Evolutionary conservation across 1,140 invertebrate genomes (phyloP), one percentile per base, ranked within the genome.

Genomic region (Trichogramma pretiosum): DNA sequence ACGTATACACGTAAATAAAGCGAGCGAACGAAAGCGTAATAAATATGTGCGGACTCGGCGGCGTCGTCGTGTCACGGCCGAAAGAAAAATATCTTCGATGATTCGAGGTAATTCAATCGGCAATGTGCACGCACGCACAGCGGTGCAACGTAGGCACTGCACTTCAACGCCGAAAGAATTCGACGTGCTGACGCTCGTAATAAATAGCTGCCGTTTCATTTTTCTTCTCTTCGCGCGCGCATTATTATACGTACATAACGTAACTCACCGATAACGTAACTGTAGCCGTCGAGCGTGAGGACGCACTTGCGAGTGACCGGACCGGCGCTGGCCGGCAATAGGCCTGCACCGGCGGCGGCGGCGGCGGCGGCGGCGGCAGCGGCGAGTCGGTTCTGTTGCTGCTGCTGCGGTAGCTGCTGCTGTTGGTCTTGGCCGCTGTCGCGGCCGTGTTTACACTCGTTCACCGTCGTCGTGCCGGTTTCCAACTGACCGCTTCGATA

Each of bases 261-360:
- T n/a, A 30, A 73, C 81, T 83, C 72, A 87, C 84, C 84, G 74
- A 87, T 87, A 56, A 87, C 82, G 65, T 87, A 87, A 48, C 80
- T 85, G 70, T 86, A 86, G 57, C 84, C 84, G 61, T 86, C 84
- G 40, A 87, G 73, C 19, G 82, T 87, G 38, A 86, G 76, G 22
- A 86, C 81, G 66, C 84, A 87, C 70, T 84, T 84, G 56, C 80
- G 76, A 10, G 79, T 72, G 40, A 22, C 55, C 30, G 43, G 48
- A 34, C 26, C 44, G 33, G 36, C 28, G 50, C 46, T 46, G 44
- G 54, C 52, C 41, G 49, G 34, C 42, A 50, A 37, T 52, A 53
- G 24, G 22, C 28, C n/a, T 35, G 51, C 30, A 9, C 52, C 47
- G 33, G 41, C 22, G 23, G 41, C 42, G 13, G 33, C 48, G 22